These are phyloP conservation scores for Urocolius indicus DNA, from an alignment of 2,113 vertebrate species.

Conservation along the genomic window DNA sequence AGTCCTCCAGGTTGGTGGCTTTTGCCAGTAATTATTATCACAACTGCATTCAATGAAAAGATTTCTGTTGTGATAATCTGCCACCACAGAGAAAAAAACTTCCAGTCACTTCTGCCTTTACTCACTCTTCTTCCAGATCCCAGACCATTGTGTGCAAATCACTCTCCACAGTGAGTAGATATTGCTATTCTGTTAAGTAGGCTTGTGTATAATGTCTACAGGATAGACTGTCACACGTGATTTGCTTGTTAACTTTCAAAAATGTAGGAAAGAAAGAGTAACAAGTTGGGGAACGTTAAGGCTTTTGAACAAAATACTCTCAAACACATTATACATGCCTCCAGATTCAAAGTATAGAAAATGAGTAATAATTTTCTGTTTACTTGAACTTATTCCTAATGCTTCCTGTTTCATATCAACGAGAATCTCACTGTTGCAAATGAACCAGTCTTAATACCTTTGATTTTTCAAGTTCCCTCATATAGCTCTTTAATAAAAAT, in stretches of 20 bases:
- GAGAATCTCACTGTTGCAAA: not conserved
- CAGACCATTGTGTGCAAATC: not conserved
- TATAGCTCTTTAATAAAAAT: not conserved
- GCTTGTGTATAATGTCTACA: not conserved
- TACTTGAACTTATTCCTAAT: not conserved
- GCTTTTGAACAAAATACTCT: slow-evolving; percentile 1
- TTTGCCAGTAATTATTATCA: not conserved
- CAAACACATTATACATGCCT: not conserved
- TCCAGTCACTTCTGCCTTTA: not conserved
- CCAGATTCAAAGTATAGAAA: not conserved
- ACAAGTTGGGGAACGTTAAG: not conserved
- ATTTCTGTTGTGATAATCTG: not conserved
- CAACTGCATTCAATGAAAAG: not conserved
- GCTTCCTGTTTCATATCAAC: not conserved
- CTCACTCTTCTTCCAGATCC: not conserved
- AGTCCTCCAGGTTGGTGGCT: not conserved
- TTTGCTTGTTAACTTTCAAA: not conserved
- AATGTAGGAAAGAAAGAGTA: not conserved
- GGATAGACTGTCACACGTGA: not conserved
- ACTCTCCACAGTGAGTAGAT: not conserved
- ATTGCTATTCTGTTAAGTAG: not conserved
- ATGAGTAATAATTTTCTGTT: not conserved
- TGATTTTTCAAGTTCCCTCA: not conserved
- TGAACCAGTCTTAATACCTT: not conserved
- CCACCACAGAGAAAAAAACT: not conserved